Conservation (phyloP, 2,113 vertebrate species). For the Sitta europaea region DNA sequence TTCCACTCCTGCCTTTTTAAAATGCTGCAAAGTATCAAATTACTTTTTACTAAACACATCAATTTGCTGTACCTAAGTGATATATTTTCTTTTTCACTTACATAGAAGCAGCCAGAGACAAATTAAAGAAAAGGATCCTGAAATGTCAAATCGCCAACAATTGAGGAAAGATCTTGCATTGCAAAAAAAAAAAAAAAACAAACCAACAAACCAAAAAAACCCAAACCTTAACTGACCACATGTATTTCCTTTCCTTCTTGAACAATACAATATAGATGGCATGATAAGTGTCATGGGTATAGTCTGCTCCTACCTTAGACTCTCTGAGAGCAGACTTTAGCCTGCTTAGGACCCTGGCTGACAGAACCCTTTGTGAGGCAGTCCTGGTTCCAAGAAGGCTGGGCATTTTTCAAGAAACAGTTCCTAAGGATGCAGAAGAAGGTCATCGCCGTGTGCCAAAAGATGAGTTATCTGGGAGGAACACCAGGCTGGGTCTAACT, state of each 20-base stretch:
- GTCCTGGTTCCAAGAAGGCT: background rate
- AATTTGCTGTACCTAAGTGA: background rate
- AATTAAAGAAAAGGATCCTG: background rate
- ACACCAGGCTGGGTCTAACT: background rate
- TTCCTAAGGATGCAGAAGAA: background rate
- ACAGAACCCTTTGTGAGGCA: background rate
- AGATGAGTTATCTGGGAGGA: fast-evolving
- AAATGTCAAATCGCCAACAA: background rate
- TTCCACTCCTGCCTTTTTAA: background rate
- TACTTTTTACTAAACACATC: background rate
- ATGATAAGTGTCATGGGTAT: too few relatives aligned
- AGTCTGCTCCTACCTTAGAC: background rate
- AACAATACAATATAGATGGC: background rate
- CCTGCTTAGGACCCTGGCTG: background rate
- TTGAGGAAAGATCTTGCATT: background rate
- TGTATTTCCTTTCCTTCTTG: background rate
- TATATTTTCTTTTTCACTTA: background rate
- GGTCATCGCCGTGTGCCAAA: fast-evolving
- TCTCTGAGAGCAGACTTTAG: background rate
- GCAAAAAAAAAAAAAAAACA: background rate
- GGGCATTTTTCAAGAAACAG: background rate
- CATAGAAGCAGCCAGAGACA: background rate
- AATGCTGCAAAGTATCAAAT: background rate
- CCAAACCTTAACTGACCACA: background rate
- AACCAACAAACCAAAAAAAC: too few relatives aligned